Percentiles rank a stretch among this genome's conserved stretches.
phyloP scores from a whole-genome alignment of 2,888 invertebrate species.

The Podotricha telesiphe region DNA sequence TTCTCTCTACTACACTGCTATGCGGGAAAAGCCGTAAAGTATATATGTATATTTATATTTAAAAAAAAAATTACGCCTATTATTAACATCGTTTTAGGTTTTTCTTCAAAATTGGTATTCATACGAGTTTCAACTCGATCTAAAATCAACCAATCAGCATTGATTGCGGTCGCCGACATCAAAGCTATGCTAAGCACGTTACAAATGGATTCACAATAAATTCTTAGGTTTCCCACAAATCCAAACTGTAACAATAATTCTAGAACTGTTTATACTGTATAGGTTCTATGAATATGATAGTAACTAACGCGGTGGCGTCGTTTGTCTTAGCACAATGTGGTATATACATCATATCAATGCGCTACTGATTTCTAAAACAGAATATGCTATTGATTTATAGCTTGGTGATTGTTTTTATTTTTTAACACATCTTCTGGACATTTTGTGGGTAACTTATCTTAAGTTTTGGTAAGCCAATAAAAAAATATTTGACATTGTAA shows the following conservation, averaged over 20 bases:
- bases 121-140: no score
- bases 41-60: no score
- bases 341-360: constrained; percentile 3
- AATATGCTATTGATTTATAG: constrained; percentile 12
- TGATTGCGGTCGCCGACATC: constrained; percentile 6
- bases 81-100: no score
- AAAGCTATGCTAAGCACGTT: constrained; percentile 1
- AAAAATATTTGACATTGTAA: no score
- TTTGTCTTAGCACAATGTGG: constrained; percentile 20
- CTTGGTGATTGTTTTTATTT: not conserved
- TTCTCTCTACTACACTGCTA: no score
- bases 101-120: not conserved
- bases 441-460: no score
- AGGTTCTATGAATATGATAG: constrained; percentile 21
- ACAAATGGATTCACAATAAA: constrained; percentile 21
- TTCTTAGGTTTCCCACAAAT: constrained; percentile 23
- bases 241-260: constrained; percentile 7
- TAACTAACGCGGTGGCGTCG: constrained; percentile 12
- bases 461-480: no score
- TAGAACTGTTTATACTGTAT: constrained; percentile 16
- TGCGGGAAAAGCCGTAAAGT: no score
- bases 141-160: not conserved
- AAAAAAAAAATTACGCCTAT: no score
- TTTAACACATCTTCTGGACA: no score
- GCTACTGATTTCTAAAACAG: not conserved